Conservation (phyloP, 2,797 vertebrate genomes). For the Rhinophrynus dorsalis region DNA sequence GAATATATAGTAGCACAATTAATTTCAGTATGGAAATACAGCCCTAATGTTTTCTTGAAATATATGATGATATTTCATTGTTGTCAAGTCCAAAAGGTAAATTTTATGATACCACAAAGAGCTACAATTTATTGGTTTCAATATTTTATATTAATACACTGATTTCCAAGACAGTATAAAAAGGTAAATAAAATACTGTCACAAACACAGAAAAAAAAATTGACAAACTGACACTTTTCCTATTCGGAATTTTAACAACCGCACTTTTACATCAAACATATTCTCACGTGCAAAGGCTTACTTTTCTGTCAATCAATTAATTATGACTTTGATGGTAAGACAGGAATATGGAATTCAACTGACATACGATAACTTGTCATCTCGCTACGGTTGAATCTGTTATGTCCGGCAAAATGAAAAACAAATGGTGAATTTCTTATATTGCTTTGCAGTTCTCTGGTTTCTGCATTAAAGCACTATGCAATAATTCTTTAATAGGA, state of each 20-base stretch:
- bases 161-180: slow-evolving; percentile 26
- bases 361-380: slow-evolving; percentile 72
- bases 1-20: slow-evolving; percentile 22
- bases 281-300: slow-evolving; percentile 71
- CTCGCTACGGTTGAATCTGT: slow-evolving; percentile 61
- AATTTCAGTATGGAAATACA: slow-evolving; percentile 6
- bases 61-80: slow-evolving; percentile 26
- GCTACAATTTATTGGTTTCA: slow-evolving; percentile 38
- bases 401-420: slow-evolving; percentile 64
- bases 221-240: not conserved
- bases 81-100: slow-evolving; percentile 33
- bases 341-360: slow-evolving; percentile 58
- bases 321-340: slow-evolving; percentile 68
- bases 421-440: slow-evolving; percentile 55
- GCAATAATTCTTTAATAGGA: slow-evolving; percentile 55
- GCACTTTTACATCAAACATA: slow-evolving; percentile 62
- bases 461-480: slow-evolving; percentile 44
- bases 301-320: slow-evolving; percentile 68
- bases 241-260: slow-evolving; percentile 39
- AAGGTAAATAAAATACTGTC: slow-evolving; percentile 25
- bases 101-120: slow-evolving; percentile 36
- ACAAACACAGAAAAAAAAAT: slow-evolving; percentile 7
- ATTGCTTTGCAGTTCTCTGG: slow-evolving; percentile 19
- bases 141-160: slow-evolving; percentile 39
- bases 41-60: slow-evolving; percentile 31